Percentiles rank a stretch among this genome's conserved stretches.
Conservation (phyloP, 2,113 vertebrate species). For the Silurus glanis region DNA sequence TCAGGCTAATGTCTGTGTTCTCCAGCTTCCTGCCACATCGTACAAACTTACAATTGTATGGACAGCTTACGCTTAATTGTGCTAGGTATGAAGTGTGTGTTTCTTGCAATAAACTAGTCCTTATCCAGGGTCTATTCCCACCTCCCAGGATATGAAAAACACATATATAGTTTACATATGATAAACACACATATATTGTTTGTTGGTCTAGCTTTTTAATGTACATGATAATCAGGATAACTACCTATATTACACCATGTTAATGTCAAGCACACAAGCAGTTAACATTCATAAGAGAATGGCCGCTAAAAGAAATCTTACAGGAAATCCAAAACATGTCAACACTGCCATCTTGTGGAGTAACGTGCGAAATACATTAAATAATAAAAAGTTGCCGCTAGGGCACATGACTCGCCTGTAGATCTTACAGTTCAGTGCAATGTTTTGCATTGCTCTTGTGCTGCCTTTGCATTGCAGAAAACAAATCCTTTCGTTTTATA, state of each 20-base stretch:
- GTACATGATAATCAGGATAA: background rate
- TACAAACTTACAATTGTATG: background rate
- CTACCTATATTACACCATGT: background rate
- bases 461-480: background rate
- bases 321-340: background rate
- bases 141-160: background rate
- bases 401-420: background rate
- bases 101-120: background rate
- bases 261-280: too few relatives aligned
- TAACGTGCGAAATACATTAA: background rate
- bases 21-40: background rate
- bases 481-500: background rate
- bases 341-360: slow-evolving; percentile 33
- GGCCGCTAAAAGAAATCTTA: background rate
- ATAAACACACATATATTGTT: too few relatives aligned
- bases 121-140: background rate
- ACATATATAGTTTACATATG: too few relatives aligned
- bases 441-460: background rate
- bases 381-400: background rate
- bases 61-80: background rate
- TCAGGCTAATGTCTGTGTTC: background rate
- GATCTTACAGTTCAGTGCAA: background rate
- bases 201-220: too few relatives aligned
- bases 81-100: background rate
- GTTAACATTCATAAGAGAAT: too few relatives aligned